Percentiles rank a stretch among this genome's conserved stretches.
Evolutionary conservation across 2,888 invertebrate genomes (phyloP).

Genomic region (Lucinisca nassula): DNA sequence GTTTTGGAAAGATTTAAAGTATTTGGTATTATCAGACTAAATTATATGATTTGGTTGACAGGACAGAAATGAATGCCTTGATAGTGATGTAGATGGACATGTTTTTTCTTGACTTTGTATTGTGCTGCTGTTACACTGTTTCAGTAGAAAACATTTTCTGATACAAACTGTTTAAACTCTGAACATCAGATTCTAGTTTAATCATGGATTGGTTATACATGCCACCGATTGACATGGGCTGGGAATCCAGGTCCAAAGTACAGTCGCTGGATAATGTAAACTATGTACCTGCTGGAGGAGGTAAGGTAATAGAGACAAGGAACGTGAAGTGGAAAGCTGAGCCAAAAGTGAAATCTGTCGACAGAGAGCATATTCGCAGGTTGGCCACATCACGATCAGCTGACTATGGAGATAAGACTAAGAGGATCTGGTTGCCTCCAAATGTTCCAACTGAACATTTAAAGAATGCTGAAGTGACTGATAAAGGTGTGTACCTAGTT

Average conservation of each 20-base stretch:
- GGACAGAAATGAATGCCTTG: too few relatives aligned
- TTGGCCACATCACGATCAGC: conserved; percentile 28
- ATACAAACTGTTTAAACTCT: too few relatives aligned
- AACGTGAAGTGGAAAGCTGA: conserved; percentile 73
- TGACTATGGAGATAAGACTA: conserved; percentile 55
- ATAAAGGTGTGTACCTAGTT: conserved; percentile 65
- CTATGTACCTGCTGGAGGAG: conserved; percentile 91
- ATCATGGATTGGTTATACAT: conserved; percentile 68
- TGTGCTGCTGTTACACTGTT: too few relatives aligned
- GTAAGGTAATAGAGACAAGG: conserved; percentile 67
- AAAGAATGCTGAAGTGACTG: conserved; percentile 74
- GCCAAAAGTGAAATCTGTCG: conserved; percentile 76
- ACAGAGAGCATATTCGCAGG: conserved; percentile 63
- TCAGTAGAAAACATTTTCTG: too few relatives aligned
- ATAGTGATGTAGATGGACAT: too few relatives aligned
- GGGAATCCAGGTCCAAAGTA: conserved; percentile 90
- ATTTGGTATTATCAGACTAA: too few relatives aligned
- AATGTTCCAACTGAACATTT: conserved; percentile 74
- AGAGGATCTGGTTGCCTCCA: conserved; percentile 60
- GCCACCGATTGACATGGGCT: conserved; percentile 78
- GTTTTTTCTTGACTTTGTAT: too few relatives aligned
- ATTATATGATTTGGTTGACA: too few relatives aligned
- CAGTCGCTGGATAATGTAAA: conserved; percentile 95
- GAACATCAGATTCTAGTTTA: too few relatives aligned
- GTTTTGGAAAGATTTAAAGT: too few relatives aligned